Conservation (phyloP, 2,888 invertebrate genomes). For the Octonoba sinensis region DNA sequence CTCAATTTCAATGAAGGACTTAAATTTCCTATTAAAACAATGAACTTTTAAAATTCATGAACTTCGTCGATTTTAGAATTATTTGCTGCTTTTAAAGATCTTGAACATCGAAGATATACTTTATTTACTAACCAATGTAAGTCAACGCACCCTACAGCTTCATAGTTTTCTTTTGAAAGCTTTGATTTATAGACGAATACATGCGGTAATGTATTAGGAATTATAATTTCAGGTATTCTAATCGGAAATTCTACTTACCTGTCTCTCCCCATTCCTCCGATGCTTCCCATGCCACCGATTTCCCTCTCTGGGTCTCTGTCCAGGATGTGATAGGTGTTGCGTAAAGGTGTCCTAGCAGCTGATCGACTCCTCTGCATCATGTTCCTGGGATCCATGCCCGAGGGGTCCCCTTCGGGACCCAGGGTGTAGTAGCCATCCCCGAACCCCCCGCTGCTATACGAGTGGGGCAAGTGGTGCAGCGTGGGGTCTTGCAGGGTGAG, state of each 20-base stretch:
- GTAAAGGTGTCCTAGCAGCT: slow-evolving; percentile 68
- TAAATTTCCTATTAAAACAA: no score
- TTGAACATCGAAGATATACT: no score
- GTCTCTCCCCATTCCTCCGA: slow-evolving; percentile 43
- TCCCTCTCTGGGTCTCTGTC: slow-evolving; percentile 76
- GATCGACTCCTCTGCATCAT: slow-evolving; percentile 58
- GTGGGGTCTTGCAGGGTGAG: slow-evolving; percentile 61
- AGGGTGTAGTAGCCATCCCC: slow-evolving; percentile 62
- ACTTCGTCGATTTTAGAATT: no score
- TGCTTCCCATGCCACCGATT: slow-evolving; percentile 57
- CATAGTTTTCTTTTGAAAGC: no score
- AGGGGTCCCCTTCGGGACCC: slow-evolving; percentile 32
- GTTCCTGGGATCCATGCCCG: slow-evolving; percentile 25
- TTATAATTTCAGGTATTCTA: no score
- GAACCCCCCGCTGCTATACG: slow-evolving; percentile 64
- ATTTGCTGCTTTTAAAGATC: no score
- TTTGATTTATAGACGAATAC: no score
- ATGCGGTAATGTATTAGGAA: no score
- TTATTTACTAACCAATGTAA: no score
- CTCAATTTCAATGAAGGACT: no score
- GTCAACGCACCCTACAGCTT: no score
- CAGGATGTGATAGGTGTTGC: slow-evolving; percentile 75
- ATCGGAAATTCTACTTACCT: slow-evolving; percentile 23
- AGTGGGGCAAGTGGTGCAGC: slow-evolving; percentile 61
- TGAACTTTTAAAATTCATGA: no score